Conservation (phyloP, 2,113 vertebrate genomes). For the Coptodon bakossiorum region DNA sequence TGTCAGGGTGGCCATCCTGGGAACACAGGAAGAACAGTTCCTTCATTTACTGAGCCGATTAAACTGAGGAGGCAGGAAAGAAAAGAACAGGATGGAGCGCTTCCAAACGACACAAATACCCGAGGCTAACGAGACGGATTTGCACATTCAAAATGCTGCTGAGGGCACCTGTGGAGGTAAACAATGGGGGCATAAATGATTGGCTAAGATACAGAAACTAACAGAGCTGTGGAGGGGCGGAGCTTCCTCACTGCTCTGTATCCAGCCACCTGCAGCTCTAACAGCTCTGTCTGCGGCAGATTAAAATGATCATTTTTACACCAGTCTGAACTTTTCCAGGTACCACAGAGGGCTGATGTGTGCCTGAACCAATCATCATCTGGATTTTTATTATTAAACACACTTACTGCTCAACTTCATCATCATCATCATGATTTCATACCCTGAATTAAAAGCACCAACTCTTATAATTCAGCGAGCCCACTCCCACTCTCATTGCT, state of each 20-base stretch:
- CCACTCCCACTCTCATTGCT: not conserved
- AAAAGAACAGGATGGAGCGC: not conserved
- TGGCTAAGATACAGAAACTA: not conserved
- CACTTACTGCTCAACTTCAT: not conserved
- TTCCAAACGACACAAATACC: not conserved
- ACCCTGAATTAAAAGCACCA: not conserved
- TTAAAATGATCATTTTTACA: not conserved
- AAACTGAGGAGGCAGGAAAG: not conserved
- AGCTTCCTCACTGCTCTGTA: not conserved
- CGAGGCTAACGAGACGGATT: not conserved
- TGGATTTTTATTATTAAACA: not conserved
- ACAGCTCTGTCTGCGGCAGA: not conserved
- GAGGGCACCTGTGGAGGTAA: not conserved
- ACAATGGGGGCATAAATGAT: not conserved
- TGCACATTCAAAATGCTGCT: not conserved
- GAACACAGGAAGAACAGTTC: not conserved
- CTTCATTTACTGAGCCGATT: not conserved
- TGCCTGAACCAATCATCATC: not conserved
- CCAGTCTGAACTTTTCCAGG: not conserved
- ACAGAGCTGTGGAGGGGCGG: not conserved
- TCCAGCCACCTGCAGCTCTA: not conserved
- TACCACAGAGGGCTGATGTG: rapidly evolving
- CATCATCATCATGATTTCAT: not conserved
- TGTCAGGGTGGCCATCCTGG: slow-evolving; percentile 67
- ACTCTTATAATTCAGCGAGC: not conserved